phyloP scores from a whole-genome alignment of 2,888 invertebrate genomes.

The Biston betularia region DNA sequence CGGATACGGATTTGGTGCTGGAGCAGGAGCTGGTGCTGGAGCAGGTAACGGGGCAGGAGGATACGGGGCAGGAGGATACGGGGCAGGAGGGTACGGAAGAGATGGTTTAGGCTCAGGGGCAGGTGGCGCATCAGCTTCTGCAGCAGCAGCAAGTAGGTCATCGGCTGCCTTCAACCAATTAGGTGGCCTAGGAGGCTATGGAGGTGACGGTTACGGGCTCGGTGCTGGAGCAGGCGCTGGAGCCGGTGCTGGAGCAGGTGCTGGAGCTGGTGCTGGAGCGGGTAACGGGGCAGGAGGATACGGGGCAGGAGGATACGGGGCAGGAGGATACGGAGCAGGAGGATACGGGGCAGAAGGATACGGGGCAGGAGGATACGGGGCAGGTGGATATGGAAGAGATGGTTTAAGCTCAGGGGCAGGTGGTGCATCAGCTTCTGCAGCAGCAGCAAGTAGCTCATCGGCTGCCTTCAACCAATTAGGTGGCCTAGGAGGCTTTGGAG shows the following conservation, averaged over 20 bases:
- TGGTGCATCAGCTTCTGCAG: background rate
- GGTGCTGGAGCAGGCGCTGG: background rate
- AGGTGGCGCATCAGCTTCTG: constrained; percentile 31
- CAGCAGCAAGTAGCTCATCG: background rate
- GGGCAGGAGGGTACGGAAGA: background rate
- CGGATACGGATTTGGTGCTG: background rate
- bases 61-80: constrained; percentile 1
- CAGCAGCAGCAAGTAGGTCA: background rate
- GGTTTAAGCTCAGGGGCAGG: no score
- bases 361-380: background rate
- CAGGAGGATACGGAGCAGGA: background rate
- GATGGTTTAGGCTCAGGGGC: background rate
- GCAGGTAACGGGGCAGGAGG: background rate
- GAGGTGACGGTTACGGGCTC: no score
- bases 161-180: no score
- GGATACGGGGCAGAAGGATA: background rate
- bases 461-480: background rate
- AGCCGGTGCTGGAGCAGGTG: no score
- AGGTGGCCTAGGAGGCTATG: no score
- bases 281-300: background rate
- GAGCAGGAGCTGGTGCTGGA: constrained; percentile 2
- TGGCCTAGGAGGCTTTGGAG: background rate
- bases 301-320: background rate
- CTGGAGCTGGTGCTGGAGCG: no score
- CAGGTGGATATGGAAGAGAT: background rate